These are phyloP conservation scores for Heliconius hewitsoni DNA, from an alignment of 1,140 invertebrate genomes.

Conservation along the genomic window DNA sequence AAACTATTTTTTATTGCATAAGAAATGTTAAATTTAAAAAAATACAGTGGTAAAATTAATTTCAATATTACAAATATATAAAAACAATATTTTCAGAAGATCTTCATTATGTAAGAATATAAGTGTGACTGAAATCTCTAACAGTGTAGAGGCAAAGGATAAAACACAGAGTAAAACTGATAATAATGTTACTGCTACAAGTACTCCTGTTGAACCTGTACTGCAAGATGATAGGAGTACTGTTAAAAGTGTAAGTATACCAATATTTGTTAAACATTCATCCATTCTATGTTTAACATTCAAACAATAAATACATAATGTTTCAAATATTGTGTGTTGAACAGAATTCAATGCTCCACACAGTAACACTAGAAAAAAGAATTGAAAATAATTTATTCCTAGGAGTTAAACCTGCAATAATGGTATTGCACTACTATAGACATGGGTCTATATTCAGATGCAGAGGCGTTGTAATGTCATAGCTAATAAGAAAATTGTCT, in stretches of 20 bases:
- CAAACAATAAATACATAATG: too few species aligned
- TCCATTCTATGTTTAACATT: too few species aligned
- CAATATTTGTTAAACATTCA: neutral
- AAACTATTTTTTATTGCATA: neutral
- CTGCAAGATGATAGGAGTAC: slow-evolving; percentile 60
- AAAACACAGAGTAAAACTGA: slow-evolving; percentile 45
- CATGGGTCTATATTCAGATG: too few species aligned
- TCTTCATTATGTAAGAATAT: slow-evolving; percentile 68
- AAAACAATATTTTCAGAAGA: slow-evolving; percentile 50
- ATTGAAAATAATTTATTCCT: too few species aligned
- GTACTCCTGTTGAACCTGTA: slow-evolving; percentile 31
- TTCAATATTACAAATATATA: neutral
- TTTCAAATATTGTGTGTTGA: too few species aligned
- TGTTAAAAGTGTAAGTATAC: slow-evolving; percentile 65
- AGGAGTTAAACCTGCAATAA: too few species aligned
- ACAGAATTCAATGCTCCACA: too few species aligned
- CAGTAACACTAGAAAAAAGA: too few species aligned
- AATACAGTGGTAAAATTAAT: neutral
- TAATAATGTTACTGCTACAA: slow-evolving; percentile 26
- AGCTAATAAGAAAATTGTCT: too few species aligned
- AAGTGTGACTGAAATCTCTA: slow-evolving; percentile 52
- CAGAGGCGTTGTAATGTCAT: too few species aligned
- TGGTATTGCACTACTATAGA: too few species aligned
- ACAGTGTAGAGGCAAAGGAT: slow-evolving; percentile 49
- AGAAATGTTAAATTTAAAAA: neutral